phyloP scores from a whole-genome alignment of 2,797 vertebrate genomes.

The Microctenopoma lineatum region DNA sequence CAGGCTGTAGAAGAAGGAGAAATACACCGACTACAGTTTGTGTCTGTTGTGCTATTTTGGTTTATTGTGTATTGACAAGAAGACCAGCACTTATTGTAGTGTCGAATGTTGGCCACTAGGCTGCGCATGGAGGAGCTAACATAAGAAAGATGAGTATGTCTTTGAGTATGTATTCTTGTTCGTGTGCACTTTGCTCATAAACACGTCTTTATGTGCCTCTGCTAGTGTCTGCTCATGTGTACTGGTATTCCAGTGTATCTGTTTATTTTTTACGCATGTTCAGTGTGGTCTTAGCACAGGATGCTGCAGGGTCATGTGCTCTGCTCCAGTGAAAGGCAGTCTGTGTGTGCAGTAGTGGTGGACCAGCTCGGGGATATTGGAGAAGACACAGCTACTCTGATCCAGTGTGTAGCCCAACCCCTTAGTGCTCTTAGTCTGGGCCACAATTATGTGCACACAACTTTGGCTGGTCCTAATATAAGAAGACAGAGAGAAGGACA shows the following conservation, averaged over 20 bases:
- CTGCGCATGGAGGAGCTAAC: constrained; percentile 20
- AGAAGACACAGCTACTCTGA: constrained; percentile 91
- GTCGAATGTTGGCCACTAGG: constrained; percentile 40
- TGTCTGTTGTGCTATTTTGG: not conserved
- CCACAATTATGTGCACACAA: constrained; percentile 96
- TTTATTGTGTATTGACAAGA: constrained; percentile 6
- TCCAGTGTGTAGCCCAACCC: constrained; percentile 92
- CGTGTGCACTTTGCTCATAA: constrained; percentile 27
- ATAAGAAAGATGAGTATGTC: constrained; percentile 30
- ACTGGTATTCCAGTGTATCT: constrained; percentile 28
- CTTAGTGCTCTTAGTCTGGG: constrained; percentile 93
- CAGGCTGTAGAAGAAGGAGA: constrained; percentile 1
- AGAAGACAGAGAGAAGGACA: constrained; percentile 21
- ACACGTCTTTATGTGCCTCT: constrained; percentile 18
- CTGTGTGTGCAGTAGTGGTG: constrained; percentile 91
- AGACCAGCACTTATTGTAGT: constrained; percentile 20
- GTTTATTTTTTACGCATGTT: constrained; percentile 37
- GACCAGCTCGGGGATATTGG: constrained; percentile 92
- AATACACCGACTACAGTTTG: not conserved
- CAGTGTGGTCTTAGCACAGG: constrained; percentile 83
- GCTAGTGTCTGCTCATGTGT: constrained; percentile 4
- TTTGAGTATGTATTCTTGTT: constrained; percentile 17
- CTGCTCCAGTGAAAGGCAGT: constrained; percentile 93
- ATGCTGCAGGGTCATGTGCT: constrained; percentile 94
- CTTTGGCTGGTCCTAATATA: constrained; percentile 89